A percentile compares a stretch with the other conserved stretches of the same genome.
Evolutionary conservation across 2,797 vertebrate species (phyloP).

Genomic region (Spinibarbus caldwelli): DNA sequence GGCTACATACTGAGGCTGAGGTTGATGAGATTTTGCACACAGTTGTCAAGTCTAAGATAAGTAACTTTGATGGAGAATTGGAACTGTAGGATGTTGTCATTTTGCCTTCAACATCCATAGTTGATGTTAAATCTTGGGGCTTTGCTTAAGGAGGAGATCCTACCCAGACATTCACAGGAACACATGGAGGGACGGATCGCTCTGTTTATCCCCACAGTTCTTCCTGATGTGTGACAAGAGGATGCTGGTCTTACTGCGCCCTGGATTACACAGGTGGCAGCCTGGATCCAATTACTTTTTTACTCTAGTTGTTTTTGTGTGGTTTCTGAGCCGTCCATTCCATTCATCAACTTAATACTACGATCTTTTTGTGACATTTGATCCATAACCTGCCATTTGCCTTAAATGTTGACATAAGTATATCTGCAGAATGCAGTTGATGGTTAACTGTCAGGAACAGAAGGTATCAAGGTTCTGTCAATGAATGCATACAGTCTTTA

Average conservation of each 20-base stretch:
- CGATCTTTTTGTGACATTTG: background rate
- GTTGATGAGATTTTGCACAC: background rate
- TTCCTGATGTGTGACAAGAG: slow-evolving; percentile 32
- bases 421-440: background rate
- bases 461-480: background rate
- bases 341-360: background rate
- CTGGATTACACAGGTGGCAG: background rate
- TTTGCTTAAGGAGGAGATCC: slow-evolving; percentile 16
- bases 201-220: slow-evolving; percentile 35
- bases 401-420: background rate
- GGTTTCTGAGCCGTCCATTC: slow-evolving; percentile 9
- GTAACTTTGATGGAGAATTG: background rate
- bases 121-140: slow-evolving; percentile 37
- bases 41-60: background rate
- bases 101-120: slow-evolving; percentile 21
- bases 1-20: background rate
- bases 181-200: slow-evolving; percentile 27
- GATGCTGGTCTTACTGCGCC: slow-evolving; percentile 15
- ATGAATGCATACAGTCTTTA: background rate
- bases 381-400: background rate
- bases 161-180: slow-evolving; percentile 31
- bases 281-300: slow-evolving; percentile 19
- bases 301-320: slow-evolving; percentile 5
- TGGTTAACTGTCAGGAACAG: background rate
- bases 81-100: slow-evolving; percentile 3